Conservation (phyloP, 2,113 vertebrate species). For the Crotalus tigris region DNA sequence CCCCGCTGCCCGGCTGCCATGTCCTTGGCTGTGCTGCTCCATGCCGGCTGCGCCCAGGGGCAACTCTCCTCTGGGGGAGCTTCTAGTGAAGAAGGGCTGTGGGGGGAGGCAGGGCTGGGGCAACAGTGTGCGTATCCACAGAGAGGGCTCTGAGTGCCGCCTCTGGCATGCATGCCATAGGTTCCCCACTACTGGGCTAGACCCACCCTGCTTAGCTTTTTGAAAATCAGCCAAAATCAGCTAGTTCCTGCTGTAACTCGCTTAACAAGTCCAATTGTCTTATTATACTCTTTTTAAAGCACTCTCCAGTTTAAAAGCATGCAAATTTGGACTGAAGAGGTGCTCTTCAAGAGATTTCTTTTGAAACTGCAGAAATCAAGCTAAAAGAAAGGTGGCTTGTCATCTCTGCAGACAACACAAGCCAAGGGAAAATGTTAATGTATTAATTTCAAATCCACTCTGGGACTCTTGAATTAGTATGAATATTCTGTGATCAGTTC, state of each 20-base stretch:
- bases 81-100: too few relatives aligned
- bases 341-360: slow-evolving; percentile 31
- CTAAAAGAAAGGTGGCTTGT: background rate
- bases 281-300: slow-evolving; percentile 36
- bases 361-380: slow-evolving; percentile 42
- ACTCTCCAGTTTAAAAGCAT: slow-evolving; percentile 38
- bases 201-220: background rate
- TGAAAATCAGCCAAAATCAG: background rate
- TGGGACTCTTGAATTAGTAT: background rate
- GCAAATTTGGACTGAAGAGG: slow-evolving; percentile 46
- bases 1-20: too few relatives aligned
- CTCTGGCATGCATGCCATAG: too few relatives aligned
- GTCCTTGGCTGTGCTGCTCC: too few relatives aligned
- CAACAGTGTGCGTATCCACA: too few relatives aligned
- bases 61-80: too few relatives aligned
- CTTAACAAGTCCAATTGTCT: slow-evolving; percentile 34
- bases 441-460: background rate
- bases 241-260: slow-evolving; percentile 14
- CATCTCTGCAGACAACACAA: background rate
- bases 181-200: background rate
- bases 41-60: too few relatives aligned
- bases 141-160: too few relatives aligned
- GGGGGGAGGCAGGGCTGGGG: too few relatives aligned
- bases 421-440: background rate
- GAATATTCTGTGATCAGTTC: background rate